Conservation (phyloP, 1,140 invertebrate genomes). For the Drosophila busckii region DNA sequence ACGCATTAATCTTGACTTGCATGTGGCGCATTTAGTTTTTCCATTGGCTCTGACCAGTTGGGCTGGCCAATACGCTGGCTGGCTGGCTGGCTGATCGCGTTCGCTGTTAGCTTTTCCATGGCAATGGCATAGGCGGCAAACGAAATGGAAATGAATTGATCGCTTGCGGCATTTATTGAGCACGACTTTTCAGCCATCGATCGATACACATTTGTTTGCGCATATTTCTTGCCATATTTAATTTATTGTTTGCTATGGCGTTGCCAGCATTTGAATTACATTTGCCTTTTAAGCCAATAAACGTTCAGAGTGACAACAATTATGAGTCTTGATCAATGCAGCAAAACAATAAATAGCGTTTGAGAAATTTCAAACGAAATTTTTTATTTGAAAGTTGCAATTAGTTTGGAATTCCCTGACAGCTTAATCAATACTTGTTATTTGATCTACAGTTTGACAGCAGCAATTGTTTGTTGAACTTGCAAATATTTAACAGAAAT, state of each 20-base stretch:
- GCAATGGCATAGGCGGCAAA: constrained; percentile 43
- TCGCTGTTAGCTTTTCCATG: constrained; percentile 28
- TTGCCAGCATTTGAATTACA: constrained; percentile 1
- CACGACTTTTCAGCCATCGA: constrained; percentile 57
- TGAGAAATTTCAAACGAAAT: too few species aligned
- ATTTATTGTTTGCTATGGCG: constrained; percentile 47
- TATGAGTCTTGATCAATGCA: too few species aligned
- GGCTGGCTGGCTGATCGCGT: constrained; percentile 12
- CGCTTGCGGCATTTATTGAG: constrained; percentile 48
- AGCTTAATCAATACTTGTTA: too few species aligned
- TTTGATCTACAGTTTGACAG: constrained; percentile 15
- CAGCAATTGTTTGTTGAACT: too few species aligned
- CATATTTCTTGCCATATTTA: constrained; percentile 48
- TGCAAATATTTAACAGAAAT: too few species aligned
- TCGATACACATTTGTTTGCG: constrained; percentile 55
- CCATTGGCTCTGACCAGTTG: constrained; percentile 43
- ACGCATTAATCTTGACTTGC: constrained; percentile 66
- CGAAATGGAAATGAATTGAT: constrained; percentile 62
- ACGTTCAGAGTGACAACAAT: too few species aligned
- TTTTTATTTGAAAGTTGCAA: too few species aligned
- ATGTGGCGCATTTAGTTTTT: constrained; percentile 48
- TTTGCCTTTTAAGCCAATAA: too few species aligned
- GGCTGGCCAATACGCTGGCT: constrained; percentile 14
- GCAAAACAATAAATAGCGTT: too few species aligned
- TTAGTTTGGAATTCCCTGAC: too few species aligned